Conservation (phyloP, 2,888 invertebrate genomes). For the Leptarthrus brevirostris region DNA sequence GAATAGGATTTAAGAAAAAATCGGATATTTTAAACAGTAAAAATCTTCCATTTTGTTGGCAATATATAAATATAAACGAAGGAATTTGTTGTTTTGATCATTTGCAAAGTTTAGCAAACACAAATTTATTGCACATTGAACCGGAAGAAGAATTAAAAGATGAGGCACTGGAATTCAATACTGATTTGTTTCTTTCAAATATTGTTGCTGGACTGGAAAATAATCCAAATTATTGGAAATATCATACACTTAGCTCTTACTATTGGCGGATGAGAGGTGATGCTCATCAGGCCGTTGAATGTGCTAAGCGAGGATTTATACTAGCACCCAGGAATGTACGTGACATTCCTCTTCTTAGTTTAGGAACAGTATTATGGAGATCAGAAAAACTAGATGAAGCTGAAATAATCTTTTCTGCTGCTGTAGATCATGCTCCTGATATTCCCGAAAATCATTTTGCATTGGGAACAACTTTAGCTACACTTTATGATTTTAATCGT, state of each 20-base stretch:
- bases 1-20: slow-evolving; percentile 61
- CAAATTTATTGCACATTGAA: slow-evolving; percentile 59
- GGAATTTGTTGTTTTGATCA: slow-evolving; percentile 62
- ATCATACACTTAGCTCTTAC: slow-evolving; percentile 63
- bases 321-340: slow-evolving; percentile 61
- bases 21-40: slow-evolving; percentile 54
- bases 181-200: slow-evolving; percentile 51
- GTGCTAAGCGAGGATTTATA: slow-evolving; percentile 62
- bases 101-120: slow-evolving; percentile 59
- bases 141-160: slow-evolving; percentile 60
- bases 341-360: slow-evolving; percentile 63
- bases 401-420: slow-evolving; percentile 61
- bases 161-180: slow-evolving; percentile 56
- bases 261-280: slow-evolving; percentile 65
- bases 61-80: slow-evolving; percentile 37
- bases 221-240: slow-evolving; percentile 63
- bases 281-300: slow-evolving; percentile 63
- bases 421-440: slow-evolving; percentile 63
- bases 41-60: slow-evolving; percentile 46
- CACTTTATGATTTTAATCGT: slow-evolving; percentile 64
- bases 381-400: slow-evolving; percentile 62
- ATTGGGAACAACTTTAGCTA: slow-evolving; percentile 61
- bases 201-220: slow-evolving; percentile 59
- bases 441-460: slow-evolving; percentile 64
- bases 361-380: slow-evolving; percentile 64